A percentile compares a stretch with the other conserved stretches of the same genome.
phyloP scores from a whole-genome alignment of 2,888 invertebrate species.

The Mycogona germanica region DNA sequence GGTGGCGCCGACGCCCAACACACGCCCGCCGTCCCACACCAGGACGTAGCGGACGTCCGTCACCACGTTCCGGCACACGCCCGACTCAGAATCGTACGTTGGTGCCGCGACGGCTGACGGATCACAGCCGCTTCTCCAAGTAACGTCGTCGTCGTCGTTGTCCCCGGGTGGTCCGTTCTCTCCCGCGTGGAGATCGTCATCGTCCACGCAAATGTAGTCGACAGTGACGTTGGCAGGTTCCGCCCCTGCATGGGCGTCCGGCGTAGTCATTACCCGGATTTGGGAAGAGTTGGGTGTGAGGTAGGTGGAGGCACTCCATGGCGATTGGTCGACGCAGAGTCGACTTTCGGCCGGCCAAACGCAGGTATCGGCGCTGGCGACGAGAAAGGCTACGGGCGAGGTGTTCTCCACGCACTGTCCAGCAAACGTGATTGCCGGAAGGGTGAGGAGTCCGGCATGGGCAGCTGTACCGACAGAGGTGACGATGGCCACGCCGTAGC shows the following conservation, averaged over 20 bases:
- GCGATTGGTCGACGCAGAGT: background rate
- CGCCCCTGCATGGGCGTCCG: background rate
- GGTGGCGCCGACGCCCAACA: no score
- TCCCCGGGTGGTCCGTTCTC: no score
- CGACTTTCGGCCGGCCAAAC: background rate
- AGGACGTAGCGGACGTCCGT: no score
- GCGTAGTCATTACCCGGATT: background rate
- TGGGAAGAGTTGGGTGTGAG: background rate
- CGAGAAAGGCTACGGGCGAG: background rate
- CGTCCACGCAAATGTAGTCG: background rate
- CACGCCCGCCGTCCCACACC: no score
- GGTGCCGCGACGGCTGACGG: background rate
- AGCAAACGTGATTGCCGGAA: background rate
- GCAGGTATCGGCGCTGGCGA: background rate
- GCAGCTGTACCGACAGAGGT: background rate
- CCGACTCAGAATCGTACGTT: background rate
- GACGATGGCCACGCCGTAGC: background rate
- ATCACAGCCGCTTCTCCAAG: no score
- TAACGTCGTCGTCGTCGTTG: no score
- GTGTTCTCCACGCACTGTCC: constrained; percentile 4
- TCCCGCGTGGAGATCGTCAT: no score
- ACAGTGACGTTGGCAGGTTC: background rate
- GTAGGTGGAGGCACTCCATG: background rate
- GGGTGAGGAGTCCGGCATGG: background rate
- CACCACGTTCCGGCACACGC: background rate